Conservation (phyloP, 2,888 invertebrate genomes). For the Drosophila melanosoma region DNA sequence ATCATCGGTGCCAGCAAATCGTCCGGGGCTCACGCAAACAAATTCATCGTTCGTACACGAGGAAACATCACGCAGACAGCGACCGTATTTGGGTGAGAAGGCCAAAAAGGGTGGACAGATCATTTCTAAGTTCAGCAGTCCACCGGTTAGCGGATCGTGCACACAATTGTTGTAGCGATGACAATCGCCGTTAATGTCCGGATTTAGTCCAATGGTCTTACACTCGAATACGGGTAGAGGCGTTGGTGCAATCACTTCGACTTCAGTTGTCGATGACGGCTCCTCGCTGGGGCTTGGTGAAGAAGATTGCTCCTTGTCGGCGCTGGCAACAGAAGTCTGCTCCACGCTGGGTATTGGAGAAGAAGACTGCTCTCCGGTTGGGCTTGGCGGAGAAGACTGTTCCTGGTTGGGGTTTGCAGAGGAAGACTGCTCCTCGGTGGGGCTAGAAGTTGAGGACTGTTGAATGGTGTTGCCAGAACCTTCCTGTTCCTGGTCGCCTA, state of each 20-base stretch:
- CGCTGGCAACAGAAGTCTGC: background rate
- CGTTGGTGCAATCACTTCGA: slow-evolving; percentile 41
- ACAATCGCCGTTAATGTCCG: slow-evolving; percentile 60
- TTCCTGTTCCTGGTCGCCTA: slow-evolving; percentile 1
- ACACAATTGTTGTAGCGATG: slow-evolving; percentile 67
- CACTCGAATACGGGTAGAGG: slow-evolving; percentile 58
- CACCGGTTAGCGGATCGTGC: slow-evolving; percentile 19
- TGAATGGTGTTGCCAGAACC: background rate
- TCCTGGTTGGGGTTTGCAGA: slow-evolving; percentile 5
- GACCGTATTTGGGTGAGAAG: slow-evolving; percentile 57
- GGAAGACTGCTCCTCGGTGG: slow-evolving; percentile 8
- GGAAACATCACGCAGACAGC: slow-evolving; percentile 73
- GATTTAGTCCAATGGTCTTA: slow-evolving; percentile 47
- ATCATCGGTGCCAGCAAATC: slow-evolving; percentile 58
- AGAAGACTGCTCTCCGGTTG: slow-evolving; percentile 10
- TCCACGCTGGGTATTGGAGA: slow-evolving; percentile 1
- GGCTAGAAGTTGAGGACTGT: slow-evolving; percentile 1
- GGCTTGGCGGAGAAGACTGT: background rate
- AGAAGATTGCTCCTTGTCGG: slow-evolving; percentile 8
- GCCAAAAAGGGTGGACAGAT: slow-evolving; percentile 56
- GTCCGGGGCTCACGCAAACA: slow-evolving; percentile 60
- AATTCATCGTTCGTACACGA: slow-evolving; percentile 55
- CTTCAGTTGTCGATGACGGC: slow-evolving; percentile 10
- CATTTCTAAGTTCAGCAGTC: slow-evolving; percentile 38
- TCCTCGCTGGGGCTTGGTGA: slow-evolving; percentile 5